Conservation (phyloP, 2,797 vertebrate species). For the Periparus ater region DNA sequence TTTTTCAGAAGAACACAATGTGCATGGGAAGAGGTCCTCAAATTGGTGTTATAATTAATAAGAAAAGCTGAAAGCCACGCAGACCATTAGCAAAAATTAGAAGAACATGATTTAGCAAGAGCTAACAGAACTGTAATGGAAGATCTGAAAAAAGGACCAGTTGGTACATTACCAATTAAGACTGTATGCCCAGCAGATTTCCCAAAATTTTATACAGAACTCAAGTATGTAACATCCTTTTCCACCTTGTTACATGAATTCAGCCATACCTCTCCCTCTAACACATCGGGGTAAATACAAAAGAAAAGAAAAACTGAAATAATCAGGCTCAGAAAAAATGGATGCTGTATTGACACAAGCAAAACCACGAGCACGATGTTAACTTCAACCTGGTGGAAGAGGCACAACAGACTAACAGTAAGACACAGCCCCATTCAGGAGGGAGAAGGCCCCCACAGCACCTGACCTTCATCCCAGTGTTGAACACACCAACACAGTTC, state of each 20-base stretch:
- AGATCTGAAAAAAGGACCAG: background rate
- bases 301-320: background rate
- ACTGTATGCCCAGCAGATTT: background rate
- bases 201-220: background rate
- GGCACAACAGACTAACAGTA: background rate
- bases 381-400: background rate
- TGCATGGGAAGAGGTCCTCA: background rate
- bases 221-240: background rate
- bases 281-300: background rate
- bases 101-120: background rate
- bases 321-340: background rate
- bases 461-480: background rate
- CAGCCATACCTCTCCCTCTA: background rate
- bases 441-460: background rate
- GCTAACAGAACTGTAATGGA: background rate
- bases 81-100: background rate
- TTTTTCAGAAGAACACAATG: background rate
- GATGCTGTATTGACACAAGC: background rate
- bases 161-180: background rate
- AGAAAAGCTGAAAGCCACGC: background rate
- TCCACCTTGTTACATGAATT: background rate
- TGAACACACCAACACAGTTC: background rate
- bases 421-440: background rate
- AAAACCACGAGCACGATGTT: fast-evolving
- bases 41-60: background rate